Conservation (phyloP, 1,140 invertebrate species). For the Heliconius himera region DNA sequence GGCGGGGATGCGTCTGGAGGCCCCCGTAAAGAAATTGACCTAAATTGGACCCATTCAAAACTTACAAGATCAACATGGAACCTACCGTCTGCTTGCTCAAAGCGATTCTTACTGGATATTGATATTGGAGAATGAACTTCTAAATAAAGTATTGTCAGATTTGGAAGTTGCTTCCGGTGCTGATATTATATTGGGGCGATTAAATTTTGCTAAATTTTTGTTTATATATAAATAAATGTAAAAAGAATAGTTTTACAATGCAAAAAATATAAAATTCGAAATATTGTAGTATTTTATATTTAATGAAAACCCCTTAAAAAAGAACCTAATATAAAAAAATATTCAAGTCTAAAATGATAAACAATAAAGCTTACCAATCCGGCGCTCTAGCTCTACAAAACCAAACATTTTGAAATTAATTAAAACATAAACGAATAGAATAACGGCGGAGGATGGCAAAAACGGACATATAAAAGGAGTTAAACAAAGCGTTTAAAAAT, state of each 20-base stretch:
- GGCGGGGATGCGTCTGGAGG: slow-evolving; percentile 37
- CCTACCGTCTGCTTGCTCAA: slow-evolving; percentile 34
- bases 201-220: not conserved
- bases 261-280: too few relatives aligned
- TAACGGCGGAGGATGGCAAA: not conserved
- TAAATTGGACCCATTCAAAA: slow-evolving; percentile 51
- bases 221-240: not conserved
- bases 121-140: slow-evolving; percentile 40
- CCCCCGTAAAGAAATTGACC: slow-evolving; percentile 49
- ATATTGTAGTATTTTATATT: too few relatives aligned
- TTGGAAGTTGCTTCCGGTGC: not conserved
- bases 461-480: not conserved
- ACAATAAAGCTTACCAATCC: not conserved
- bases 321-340: not conserved
- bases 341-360: not conserved
- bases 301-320: too few relatives aligned
- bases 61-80: slow-evolving; percentile 48
- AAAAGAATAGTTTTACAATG: not conserved
- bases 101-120: slow-evolving; percentile 47
- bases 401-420: too few relatives aligned
- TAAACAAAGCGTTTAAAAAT: not conserved
- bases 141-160: slow-evolving; percentile 25
- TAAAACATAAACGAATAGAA: too few relatives aligned
- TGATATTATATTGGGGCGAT: not conserved
- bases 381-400: too few relatives aligned